Evolutionary conservation across 92 coral and sea anemone genomes (phyloP).

Genomic region (Phymanthus crucifer): DNA sequence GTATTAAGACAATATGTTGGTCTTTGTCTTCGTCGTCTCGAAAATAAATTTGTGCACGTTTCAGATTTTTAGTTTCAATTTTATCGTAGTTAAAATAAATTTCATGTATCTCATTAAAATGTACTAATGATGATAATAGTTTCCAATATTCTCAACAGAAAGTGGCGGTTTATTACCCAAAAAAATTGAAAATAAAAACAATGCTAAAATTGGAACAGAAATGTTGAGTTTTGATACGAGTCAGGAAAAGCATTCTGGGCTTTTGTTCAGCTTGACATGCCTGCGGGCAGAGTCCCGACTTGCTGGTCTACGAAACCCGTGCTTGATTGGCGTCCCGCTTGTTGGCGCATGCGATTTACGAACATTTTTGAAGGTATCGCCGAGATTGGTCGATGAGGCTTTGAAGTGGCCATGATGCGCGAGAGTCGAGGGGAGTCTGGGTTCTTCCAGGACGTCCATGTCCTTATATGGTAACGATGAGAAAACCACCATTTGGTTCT

Average conservation of each 20-base stretch:
- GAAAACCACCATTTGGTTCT: constrained; percentile 89
- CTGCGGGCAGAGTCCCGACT: constrained; percentile 28
- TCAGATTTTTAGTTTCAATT: too few relatives aligned
- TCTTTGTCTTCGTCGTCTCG: too few relatives aligned
- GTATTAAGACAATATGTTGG: background rate
- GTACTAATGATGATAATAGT: too few relatives aligned
- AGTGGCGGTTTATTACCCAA: too few relatives aligned
- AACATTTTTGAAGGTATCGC: constrained; percentile 12
- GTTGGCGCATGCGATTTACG: constrained; percentile 12
- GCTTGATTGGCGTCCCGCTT: constrained; percentile 18
- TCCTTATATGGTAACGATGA: constrained; percentile 88
- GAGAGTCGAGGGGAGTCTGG: constrained; percentile 74
- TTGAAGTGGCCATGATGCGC: constrained; percentile 39
- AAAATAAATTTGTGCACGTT: too few relatives aligned
- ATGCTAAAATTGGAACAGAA: too few relatives aligned
- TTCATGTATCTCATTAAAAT: too few relatives aligned
- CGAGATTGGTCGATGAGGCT: constrained; percentile 27
- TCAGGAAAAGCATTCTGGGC: background rate
- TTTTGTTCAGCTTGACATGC: background rate
- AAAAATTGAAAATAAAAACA: too few relatives aligned
- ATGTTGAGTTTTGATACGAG: too few relatives aligned
- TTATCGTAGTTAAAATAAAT: too few relatives aligned
- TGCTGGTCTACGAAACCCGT: constrained; percentile 27
- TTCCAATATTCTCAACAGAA: too few relatives aligned
- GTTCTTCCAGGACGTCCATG: constrained; percentile 76